phyloP scores from a whole-genome alignment of 2,888 invertebrate genomes.

The Plutella xylostella region DNA sequence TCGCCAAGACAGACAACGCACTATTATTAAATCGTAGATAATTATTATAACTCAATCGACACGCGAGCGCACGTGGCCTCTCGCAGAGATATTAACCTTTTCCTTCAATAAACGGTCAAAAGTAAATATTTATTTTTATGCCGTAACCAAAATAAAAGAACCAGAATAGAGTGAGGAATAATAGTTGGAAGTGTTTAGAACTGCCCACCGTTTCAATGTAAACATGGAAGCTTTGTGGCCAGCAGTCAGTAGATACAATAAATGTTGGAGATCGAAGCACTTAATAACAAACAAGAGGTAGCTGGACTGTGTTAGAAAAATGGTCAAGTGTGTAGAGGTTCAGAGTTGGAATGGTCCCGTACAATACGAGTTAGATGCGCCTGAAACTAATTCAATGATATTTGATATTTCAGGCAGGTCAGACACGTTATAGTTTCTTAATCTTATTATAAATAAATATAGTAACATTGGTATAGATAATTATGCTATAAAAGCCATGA shows the following conservation, averaged over 20 bases:
- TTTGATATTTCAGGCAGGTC: too few species aligned
- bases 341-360: too few species aligned
- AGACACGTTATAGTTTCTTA: too few species aligned
- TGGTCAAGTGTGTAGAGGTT: too few species aligned
- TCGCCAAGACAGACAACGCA: background rate
- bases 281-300: conserved; percentile 48
- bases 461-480: too few species aligned
- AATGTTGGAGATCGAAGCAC: conserved; percentile 37
- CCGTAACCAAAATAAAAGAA: conserved; percentile 22
- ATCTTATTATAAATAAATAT: too few species aligned
- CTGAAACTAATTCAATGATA: too few species aligned
- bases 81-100: conserved; percentile 58
- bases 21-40: background rate
- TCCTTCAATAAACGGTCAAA: conserved; percentile 46
- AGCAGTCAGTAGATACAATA: conserved; percentile 42
- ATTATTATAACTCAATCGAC: conserved; percentile 34
- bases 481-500: too few species aligned
- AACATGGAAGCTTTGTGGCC: conserved; percentile 47
- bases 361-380: too few species aligned
- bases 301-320: conserved; percentile 43
- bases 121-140: conserved; percentile 53
- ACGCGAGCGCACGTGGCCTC: conserved; percentile 24
- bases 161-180: conserved; percentile 1
- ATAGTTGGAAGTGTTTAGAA: conserved; percentile 11
- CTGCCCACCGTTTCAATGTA: conserved; percentile 36